Base-by-base conservation (phyloP, 2,797 vertebrate species). In the Streptopelia turtur region DNA sequence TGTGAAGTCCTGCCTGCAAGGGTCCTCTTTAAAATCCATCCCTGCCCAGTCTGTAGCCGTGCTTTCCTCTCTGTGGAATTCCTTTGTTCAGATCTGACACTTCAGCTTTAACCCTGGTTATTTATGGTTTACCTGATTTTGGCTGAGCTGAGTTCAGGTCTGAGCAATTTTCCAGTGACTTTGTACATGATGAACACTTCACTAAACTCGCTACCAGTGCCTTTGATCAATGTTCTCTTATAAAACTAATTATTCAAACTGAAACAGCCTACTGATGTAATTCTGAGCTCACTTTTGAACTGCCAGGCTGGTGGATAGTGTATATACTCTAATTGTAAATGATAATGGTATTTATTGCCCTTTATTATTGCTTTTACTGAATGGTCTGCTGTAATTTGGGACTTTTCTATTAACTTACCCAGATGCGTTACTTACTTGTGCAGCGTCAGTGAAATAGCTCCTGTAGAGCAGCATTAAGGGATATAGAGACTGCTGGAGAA, bases 191-290 rank as follows among this genome's bases (percentile, higher is more conserved):
- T 66, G 83, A 96, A 96, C 91, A 91, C 59, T 94, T 94, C 88
- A 70, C 74, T 95, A 91, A 92, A 79, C 77, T 90, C 24, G 18
- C 83, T 90, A 91, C 95, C 52, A 57, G 8, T 87, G 95, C 93
- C 93, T 96, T 97, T 96, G 96, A 96, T 97, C 95, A 90, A 91
- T 84, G 95, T 87, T 87, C 80, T 95, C 78, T 82, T 90, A 50
- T 88, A 86, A 94, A 94, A 82, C 59, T 28, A 89, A 96, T 97
- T 94, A 69, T 74, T 95, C 89, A 87, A 93, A 75, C 49, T 64
- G 69, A 86, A 94, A 7, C 60, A 74, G 86, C 60, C 80, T 77
- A 41, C 87, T 94, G 85, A 66, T 64, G 45, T 41, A 90, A 85
- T 57, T 94, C 71, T 74, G 49, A 65, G 66, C 52, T 82, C 0